phyloP scores from a whole-genome alignment of 2,797 vertebrate genomes.

The Borostomias antarcticus region DNA sequence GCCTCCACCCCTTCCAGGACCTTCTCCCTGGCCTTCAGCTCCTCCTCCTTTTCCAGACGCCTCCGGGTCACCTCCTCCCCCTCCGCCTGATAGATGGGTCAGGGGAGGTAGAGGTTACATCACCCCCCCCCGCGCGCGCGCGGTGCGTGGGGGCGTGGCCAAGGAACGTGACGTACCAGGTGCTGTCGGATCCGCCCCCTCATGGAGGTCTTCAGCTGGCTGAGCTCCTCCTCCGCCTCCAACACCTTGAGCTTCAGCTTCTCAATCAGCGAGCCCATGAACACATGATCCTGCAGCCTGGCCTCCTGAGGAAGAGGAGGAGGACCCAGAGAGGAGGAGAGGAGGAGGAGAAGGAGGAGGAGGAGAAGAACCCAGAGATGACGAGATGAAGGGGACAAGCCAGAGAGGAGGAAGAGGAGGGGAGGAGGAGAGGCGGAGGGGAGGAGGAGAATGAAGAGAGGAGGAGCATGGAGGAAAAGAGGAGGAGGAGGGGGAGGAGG shows the following conservation, averaged over 20 bases:
- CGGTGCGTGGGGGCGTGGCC: background rate
- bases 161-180: background rate
- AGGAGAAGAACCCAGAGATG: too few species aligned
- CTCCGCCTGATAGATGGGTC: constrained; percentile 1
- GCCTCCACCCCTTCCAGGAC: constrained; percentile 51
- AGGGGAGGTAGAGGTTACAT: background rate
- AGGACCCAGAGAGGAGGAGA: too few species aligned
- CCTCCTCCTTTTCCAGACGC: constrained; percentile 50
- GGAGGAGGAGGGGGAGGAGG: too few species aligned
- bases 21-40: constrained; percentile 48
- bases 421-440: too few species aligned
- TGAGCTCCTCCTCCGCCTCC: background rate
- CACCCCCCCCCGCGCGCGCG: background rate
- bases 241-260: background rate
- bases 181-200: background rate
- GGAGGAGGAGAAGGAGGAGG: too few species aligned
- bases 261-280: constrained; percentile 3
- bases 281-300: background rate
- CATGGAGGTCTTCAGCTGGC: background rate
- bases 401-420: too few species aligned
- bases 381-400: too few species aligned
- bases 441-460: too few species aligned
- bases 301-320: background rate
- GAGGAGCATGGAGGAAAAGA: too few species aligned
- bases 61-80: constrained; percentile 2